These are phyloP conservation scores for Hemibagrus wyckioides DNA, from an alignment of 2,113 vertebrate genomes.

Conservation along the genomic window DNA sequence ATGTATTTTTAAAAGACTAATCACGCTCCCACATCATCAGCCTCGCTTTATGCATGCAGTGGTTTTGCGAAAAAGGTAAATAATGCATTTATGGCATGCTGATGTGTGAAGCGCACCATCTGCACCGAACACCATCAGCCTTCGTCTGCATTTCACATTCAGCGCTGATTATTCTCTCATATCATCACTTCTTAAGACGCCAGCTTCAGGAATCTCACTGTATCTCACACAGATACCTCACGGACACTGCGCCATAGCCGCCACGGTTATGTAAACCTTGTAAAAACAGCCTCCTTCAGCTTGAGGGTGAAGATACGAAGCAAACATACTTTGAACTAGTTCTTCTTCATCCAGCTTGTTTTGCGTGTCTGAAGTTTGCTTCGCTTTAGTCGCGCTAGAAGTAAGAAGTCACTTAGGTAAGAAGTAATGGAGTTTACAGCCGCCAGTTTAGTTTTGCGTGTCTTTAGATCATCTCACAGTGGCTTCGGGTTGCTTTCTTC, in stretches of 20 bases:
- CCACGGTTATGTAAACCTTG: background rate
- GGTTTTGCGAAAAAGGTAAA: constrained; percentile 28
- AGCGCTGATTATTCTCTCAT: constrained; percentile 42
- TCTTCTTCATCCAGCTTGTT: background rate
- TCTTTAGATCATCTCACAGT: background rate
- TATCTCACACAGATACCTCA: background rate
- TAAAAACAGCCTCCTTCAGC: background rate
- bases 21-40: constrained; percentile 14
- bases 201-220: background rate
- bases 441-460: background rate
- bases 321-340: background rate
- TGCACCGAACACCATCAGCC: constrained; percentile 13
- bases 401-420: background rate
- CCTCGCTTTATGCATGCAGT: constrained; percentile 26
- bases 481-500: background rate
- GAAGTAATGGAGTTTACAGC: background rate
- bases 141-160: constrained; percentile 35
- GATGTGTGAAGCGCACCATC: constrained; percentile 39
- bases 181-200: constrained; percentile 9
- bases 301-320: background rate
- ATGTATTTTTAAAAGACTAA: background rate
- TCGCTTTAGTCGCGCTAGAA: background rate
- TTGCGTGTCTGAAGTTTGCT: background rate
- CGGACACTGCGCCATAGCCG: background rate
- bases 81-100: constrained; percentile 29